Evolutionary conservation across 2,797 vertebrate genomes (phyloP).

Genomic region (Galago senegalensis): DNA sequence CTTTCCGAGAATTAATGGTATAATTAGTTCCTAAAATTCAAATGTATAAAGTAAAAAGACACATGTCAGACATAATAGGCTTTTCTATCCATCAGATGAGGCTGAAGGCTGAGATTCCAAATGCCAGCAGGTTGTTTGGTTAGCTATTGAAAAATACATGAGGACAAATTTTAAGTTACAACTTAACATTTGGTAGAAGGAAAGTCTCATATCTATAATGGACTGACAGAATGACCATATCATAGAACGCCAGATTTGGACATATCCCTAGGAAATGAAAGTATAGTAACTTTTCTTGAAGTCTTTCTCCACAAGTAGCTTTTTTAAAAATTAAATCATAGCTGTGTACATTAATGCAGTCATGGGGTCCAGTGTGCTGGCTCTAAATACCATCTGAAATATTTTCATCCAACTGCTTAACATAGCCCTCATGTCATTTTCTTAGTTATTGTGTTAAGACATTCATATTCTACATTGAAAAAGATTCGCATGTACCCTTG

Average conservation of each 20-base stretch:
- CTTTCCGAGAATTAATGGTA: background rate
- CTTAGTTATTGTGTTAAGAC: too few relatives aligned
- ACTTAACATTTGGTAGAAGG: background rate
- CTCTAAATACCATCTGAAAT: too few relatives aligned
- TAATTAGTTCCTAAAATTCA: slow-evolving; percentile 10
- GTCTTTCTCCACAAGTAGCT: background rate
- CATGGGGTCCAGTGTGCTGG: too few relatives aligned
- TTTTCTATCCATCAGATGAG: background rate
- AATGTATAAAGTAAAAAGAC: background rate
- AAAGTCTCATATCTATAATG: background rate
- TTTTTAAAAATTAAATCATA: background rate
- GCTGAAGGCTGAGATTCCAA: background rate
- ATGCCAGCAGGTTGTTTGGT: background rate
- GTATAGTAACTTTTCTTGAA: background rate
- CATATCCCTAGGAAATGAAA: background rate
- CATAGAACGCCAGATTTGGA: background rate
- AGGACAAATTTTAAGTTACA: background rate
- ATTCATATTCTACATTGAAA: too few relatives aligned
- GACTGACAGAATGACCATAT: background rate
- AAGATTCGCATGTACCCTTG: too few relatives aligned
- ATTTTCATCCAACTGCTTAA: too few relatives aligned
- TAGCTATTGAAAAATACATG: background rate
- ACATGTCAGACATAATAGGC: background rate
- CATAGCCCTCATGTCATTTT: too few relatives aligned
- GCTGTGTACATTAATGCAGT: too few relatives aligned